A percentile compares a stretch with the other conserved stretches of the same genome.
These are phyloP conservation scores for Malacosoma neustria DNA, from an alignment of 2,888 invertebrate genomes.

Conservation along the genomic window DNA sequence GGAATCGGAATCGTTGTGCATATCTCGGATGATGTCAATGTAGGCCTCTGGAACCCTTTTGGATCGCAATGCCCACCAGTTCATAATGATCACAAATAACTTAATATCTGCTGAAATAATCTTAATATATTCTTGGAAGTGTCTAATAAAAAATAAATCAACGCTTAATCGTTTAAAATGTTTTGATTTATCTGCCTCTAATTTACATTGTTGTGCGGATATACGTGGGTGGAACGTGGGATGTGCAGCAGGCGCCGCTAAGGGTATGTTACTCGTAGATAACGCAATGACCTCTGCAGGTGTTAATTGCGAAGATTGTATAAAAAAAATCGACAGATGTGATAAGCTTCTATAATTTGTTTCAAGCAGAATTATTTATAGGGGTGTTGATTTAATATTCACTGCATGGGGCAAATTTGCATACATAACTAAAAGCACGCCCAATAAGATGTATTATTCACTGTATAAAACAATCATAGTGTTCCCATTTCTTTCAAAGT, in stretches of 20 bases:
- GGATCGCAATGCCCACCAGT: too few species aligned
- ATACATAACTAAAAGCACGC: not conserved
- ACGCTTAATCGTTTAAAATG: conserved; percentile 11
- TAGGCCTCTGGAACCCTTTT: too few species aligned
- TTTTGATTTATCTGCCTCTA: conserved; percentile 35
- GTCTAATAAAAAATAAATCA: not conserved
- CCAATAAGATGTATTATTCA: not conserved
- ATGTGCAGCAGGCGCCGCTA: conserved; percentile 30
- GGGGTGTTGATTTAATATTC: not conserved
- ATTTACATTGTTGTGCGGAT: conserved; percentile 22
- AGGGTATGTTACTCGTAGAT: conserved; percentile 16
- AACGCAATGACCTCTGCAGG: conserved; percentile 31
- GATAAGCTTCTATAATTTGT: not conserved
- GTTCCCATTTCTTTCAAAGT: too few species aligned
- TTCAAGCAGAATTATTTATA: not conserved
- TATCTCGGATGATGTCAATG: too few species aligned
- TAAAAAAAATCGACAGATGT: conserved; percentile 4
- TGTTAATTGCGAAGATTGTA: conserved; percentile 36
- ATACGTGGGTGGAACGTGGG: conserved; percentile 25
- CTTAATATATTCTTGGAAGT: too few species aligned
- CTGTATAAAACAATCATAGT: not conserved
- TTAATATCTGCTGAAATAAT: too few species aligned
- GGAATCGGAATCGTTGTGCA: too few species aligned
- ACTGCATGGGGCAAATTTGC: not conserved
- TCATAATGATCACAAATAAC: too few species aligned